Conservation (phyloP, 1,140 invertebrate genomes). For the Sesamia nonagrioides region DNA sequence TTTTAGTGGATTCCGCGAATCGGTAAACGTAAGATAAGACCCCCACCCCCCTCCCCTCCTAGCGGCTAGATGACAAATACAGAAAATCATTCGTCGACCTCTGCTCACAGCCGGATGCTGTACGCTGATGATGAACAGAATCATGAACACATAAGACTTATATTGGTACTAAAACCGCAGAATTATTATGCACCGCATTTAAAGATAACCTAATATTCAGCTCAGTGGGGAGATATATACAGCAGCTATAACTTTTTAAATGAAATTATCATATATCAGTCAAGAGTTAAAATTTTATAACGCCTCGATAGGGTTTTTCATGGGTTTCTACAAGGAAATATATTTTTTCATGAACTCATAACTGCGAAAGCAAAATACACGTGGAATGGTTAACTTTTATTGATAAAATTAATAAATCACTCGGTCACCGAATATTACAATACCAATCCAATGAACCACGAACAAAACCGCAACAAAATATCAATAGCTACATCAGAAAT, state of each 20-base stretch:
- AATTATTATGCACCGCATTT: neutral
- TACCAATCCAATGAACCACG: neutral
- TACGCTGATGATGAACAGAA: too few relatives aligned
- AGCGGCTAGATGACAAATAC: too few relatives aligned
- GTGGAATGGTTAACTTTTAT: too few relatives aligned
- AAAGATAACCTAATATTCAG: neutral
- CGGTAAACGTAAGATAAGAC: too few relatives aligned
- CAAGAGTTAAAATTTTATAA: neutral
- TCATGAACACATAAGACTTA: too few relatives aligned
- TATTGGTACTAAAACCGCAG: neutral
- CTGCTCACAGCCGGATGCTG: too few relatives aligned
- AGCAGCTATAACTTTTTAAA: neutral
- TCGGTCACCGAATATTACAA: neutral
- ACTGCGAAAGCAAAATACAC: too few relatives aligned
- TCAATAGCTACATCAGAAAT: neutral
- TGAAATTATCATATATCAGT: neutral
- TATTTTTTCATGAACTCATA: too few relatives aligned
- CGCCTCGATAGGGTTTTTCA: neutral
- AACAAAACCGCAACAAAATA: neutral
- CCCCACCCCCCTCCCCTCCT: too few relatives aligned
- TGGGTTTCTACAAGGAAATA: too few relatives aligned
- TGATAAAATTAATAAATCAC: slow-evolving; percentile 8
- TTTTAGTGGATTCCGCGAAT: too few relatives aligned
- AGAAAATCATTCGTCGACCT: too few relatives aligned
- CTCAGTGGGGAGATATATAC: neutral